Percentiles rank a stretch among this genome's conserved stretches.
phyloP scores from a whole-genome alignment of 2,888 invertebrate genomes.

The Hyles lineata region DNA sequence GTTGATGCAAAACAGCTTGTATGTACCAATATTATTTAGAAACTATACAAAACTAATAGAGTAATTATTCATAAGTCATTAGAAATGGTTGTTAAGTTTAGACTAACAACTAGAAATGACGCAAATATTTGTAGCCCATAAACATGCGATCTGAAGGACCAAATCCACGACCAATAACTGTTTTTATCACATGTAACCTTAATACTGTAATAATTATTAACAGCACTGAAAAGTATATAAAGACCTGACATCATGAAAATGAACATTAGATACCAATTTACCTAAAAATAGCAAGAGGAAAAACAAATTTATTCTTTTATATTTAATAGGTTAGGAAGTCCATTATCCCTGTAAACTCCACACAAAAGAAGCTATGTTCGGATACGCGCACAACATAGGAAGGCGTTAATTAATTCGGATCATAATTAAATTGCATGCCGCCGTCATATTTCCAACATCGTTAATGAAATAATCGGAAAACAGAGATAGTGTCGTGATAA shows the following conservation, averaged over 20 bases:
- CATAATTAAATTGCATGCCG: constrained; percentile 12
- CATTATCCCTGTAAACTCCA: background rate
- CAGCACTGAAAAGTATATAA: too few species aligned
- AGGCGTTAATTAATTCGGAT: constrained; percentile 3
- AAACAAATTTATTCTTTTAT: too few species aligned
- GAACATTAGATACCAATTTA: too few species aligned
- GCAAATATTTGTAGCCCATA: background rate
- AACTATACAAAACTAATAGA: background rate
- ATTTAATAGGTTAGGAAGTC: too few species aligned
- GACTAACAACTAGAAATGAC: background rate
- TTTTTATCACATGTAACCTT: too few species aligned
- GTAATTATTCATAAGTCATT: background rate
- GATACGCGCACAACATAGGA: background rate
- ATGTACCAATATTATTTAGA: too few species aligned
- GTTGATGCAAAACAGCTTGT: too few species aligned
- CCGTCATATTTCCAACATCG: background rate
- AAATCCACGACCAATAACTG: background rate
- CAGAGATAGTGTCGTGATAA: constrained; percentile 9
- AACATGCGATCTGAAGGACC: background rate
- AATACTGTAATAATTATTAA: too few species aligned
- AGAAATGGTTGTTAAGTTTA: background rate
- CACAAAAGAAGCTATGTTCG: background rate
- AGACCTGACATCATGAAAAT: too few species aligned
- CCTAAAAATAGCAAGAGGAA: too few species aligned
- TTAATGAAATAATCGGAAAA: constrained; percentile 5